These are phyloP conservation scores for Geotrypetes seraphini DNA, from an alignment of 2,797 vertebrate species.

Conservation along the genomic window DNA sequence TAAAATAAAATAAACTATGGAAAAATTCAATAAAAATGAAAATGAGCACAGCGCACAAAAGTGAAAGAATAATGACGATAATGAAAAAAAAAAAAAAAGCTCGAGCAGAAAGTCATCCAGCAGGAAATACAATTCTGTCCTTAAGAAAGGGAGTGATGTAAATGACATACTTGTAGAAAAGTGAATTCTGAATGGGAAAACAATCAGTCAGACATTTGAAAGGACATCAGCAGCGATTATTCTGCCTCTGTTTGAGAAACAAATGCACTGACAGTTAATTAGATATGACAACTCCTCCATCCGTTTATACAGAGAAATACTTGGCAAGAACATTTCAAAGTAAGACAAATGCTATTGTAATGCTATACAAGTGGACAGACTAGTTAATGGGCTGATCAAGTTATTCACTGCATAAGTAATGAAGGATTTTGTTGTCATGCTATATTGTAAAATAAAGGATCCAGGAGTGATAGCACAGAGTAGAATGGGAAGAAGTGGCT, in stretches of 20 bases:
- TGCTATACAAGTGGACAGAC: too few relatives aligned
- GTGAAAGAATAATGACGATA: constrained; percentile 34
- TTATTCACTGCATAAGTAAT: too few relatives aligned
- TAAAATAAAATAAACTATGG: too few relatives aligned
- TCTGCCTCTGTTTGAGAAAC: neutral
- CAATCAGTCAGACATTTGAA: constrained; percentile 4
- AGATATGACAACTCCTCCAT: constrained; percentile 9
- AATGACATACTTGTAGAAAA: constrained; percentile 1
- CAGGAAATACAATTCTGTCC: constrained; percentile 15
- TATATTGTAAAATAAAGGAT: too few relatives aligned
- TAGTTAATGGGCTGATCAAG: too few relatives aligned
- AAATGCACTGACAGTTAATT: constrained; percentile 1
- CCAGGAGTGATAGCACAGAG: too few relatives aligned
- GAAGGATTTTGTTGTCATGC: too few relatives aligned
- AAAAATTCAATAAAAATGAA: constrained; percentile 50
- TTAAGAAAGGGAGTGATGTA: constrained; percentile 20
- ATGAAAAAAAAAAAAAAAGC: too few relatives aligned
- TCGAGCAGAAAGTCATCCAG: constrained; percentile 25
- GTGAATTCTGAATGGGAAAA: neutral
- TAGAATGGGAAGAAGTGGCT: too few relatives aligned
- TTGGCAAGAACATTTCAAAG: constrained; percentile 15
- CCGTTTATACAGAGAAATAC: too few relatives aligned
- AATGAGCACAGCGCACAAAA: constrained; percentile 18
- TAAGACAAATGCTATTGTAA: too few relatives aligned
- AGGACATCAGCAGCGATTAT: constrained; percentile 3